phyloP scores from a whole-genome alignment of 2,888 invertebrate species.

The Linnaemya tessellans region DNA sequence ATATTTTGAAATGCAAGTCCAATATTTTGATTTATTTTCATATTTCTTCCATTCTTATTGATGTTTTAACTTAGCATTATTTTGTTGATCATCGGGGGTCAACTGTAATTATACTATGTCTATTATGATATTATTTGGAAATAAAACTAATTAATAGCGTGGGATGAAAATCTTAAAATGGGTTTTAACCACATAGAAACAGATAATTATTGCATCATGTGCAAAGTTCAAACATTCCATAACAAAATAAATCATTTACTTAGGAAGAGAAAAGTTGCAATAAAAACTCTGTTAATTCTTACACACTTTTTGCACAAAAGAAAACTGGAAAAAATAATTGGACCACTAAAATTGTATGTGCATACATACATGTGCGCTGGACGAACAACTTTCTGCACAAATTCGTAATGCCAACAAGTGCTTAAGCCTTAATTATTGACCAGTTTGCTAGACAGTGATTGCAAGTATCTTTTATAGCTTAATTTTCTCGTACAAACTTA shows the following conservation, averaged over 20 bases:
- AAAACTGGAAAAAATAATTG: not conserved
- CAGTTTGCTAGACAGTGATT: no score
- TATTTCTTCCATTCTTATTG: no score
- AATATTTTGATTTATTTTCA: no score
- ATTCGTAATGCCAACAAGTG: not conserved
- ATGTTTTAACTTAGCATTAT: no score
- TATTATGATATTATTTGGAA: no score
- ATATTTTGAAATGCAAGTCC: no score
- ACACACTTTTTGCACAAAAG: not conserved
- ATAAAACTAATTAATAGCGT: not conserved
- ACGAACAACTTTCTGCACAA: not conserved
- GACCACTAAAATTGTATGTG: not conserved
- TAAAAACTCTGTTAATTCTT: not conserved
- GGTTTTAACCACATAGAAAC: not conserved
- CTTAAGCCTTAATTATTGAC: not conserved
- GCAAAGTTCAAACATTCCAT: not conserved
- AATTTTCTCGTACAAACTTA: no score
- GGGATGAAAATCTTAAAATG: not conserved
- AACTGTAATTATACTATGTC: no score
- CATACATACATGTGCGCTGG: not conserved
- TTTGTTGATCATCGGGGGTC: no score
- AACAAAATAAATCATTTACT: not conserved
- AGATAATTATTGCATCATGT: not conserved
- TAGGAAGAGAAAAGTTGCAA: not conserved
- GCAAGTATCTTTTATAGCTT: no score